These are phyloP conservation scores for Oscheius sp. DNA, from an alignment of 2,888 invertebrate genomes.

Conservation along the genomic window DNA sequence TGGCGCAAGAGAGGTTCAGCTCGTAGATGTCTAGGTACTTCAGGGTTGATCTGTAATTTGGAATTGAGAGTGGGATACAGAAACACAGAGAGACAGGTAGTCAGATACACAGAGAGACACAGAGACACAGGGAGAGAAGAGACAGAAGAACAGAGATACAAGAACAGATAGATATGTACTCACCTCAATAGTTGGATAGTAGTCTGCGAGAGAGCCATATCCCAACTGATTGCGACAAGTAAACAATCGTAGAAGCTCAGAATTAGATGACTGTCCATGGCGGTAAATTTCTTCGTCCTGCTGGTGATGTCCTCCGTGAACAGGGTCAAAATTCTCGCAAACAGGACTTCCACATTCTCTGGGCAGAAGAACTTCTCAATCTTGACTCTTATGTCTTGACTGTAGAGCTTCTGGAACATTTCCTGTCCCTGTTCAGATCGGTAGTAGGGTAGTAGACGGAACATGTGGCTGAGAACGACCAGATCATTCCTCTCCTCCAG, in stretches of 20 bases:
- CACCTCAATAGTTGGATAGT: slow-evolving; percentile 23
- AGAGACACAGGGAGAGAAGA: too few relatives aligned
- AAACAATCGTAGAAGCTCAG: slow-evolving; percentile 25
- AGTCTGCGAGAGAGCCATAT: slow-evolving; percentile 1
- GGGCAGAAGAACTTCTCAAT: slow-evolving; percentile 3
- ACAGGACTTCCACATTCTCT: not conserved
- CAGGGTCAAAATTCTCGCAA: slow-evolving; percentile 15
- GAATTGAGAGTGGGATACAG: too few relatives aligned
- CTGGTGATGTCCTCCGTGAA: slow-evolving; percentile 14
- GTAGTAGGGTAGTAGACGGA: slow-evolving; percentile 29
- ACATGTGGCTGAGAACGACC: slow-evolving; percentile 21
- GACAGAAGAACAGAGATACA: too few relatives aligned
- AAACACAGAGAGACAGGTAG: too few relatives aligned
- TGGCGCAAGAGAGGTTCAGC: not conserved
- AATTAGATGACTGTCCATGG: slow-evolving; percentile 2
- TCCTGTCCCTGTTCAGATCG: not conserved
- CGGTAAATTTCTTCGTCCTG: not conserved
- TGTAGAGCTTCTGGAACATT: slow-evolving; percentile 6
- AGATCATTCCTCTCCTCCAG: slow-evolving; percentile 16
- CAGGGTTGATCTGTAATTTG: not conserved
- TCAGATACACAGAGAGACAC: too few relatives aligned
- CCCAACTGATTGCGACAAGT: slow-evolving; percentile 15
- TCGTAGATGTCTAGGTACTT: slow-evolving; percentile 21
- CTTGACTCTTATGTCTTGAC: not conserved
- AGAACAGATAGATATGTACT: too few relatives aligned